A percentile compares a stretch with the other conserved stretches of the same genome.
Conservation (phyloP, 2,888 invertebrate genomes). For the Drosophila rubida region DNA sequence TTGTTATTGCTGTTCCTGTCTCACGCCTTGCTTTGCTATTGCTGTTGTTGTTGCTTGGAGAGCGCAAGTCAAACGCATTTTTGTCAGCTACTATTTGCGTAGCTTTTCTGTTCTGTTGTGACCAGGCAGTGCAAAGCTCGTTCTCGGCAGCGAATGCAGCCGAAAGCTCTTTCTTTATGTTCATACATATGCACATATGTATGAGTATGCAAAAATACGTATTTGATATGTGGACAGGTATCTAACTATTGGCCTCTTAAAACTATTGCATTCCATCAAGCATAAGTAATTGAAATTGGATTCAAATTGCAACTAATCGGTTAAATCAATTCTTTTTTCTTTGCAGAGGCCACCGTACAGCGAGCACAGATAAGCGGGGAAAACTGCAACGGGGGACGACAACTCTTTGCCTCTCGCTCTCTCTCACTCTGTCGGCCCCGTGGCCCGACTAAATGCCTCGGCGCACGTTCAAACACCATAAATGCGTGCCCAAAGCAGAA, state of each 20-base stretch:
- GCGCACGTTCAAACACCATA: constrained; percentile 77
- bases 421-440: constrained; percentile 9
- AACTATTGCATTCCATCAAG: background rate
- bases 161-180: constrained; percentile 39
- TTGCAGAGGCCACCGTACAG: constrained; percentile 37
- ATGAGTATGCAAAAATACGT: background rate
- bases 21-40: background rate
- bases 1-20: constrained; percentile 12
- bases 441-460: constrained; percentile 58
- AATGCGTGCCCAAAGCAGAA: constrained; percentile 83
- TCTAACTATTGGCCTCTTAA: background rate
- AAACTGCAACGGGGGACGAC: constrained; percentile 15
- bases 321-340: background rate
- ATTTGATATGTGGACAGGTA: background rate
- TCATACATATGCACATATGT: constrained; percentile 21
- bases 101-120: constrained; percentile 33
- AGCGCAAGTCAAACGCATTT: constrained; percentile 62
- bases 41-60: constrained; percentile 22
- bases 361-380: constrained; percentile 34
- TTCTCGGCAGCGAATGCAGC: constrained; percentile 44
- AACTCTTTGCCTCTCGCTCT: constrained; percentile 14
- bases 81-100: constrained; percentile 44
- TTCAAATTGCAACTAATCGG: constrained; percentile 9
- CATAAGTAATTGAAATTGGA: background rate
- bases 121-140: constrained; percentile 44